Base-by-base conservation (phyloP, 2,888 invertebrate genomes). In the Leucania comma region DNA sequence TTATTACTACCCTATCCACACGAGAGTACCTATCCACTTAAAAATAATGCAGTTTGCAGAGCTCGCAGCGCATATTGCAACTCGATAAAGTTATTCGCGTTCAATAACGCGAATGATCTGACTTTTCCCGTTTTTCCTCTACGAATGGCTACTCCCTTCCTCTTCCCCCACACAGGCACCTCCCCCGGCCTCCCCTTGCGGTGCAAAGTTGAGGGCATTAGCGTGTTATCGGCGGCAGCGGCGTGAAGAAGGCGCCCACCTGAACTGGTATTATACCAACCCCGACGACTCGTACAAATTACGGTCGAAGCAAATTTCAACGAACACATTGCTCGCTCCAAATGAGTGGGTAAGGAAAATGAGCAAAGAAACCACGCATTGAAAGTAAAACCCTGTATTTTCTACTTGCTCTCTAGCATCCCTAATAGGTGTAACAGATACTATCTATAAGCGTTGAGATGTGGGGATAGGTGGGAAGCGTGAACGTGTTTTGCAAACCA, bases 151-250 rank as follows among this genome's bases (percentile, higher is more conserved):
- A 86, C 88, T 80, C 84, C 81, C 87, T 81, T 81, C 84, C 83
- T 78, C 83, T 78, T 82, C 58, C 78, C 82, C 82, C 80, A 78
- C 61, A 65, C 86, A 80, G 68, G 72, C 77, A 46, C 80, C 78
- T 70, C 86, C 83, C 82, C 82, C 81, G 73, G 77, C 89, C 91
- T 86, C 93, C 93, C 93, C 86, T 91, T 93, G 93, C 93, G 95
- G 96, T 95, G 96, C 95, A 95, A 96, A 95, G 95, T 96, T 96
- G 96, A 95, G 94, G 95, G 95, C 95, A 96, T 96, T 95, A 96
- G 93, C 95, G 95, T 96, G 95, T 95, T 95, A 96, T 96, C 96
- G 95, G 94, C 87, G 92, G 91, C 91, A 90, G 92, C 90, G 92
- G 93, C 90, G 95, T 93, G 94, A 95, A 95, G 95, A 95, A 93